A percentile compares a stretch with the other conserved stretches of the same genome.
phyloP scores from a whole-genome alignment of 2,797 vertebrate species.

The Leptatherina wallacei region DNA sequence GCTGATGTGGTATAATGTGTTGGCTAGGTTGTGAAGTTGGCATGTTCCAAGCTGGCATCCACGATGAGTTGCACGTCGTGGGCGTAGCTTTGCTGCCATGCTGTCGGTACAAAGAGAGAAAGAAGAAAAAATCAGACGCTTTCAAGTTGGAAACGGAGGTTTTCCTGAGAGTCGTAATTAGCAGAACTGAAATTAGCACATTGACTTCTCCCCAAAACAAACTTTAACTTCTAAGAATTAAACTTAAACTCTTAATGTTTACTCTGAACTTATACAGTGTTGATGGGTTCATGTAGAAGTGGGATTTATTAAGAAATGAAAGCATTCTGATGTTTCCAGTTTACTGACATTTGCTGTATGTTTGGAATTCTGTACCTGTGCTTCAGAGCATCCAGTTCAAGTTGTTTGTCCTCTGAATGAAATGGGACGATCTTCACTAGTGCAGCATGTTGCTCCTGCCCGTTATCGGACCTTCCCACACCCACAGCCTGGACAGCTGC shows the following conservation, averaged over 20 bases:
- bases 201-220: too few relatives aligned
- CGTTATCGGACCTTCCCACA: conserved; percentile 39
- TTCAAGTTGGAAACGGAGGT: background rate
- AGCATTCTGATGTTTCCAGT: background rate
- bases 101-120: conserved; percentile 36
- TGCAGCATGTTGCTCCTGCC: conserved; percentile 35
- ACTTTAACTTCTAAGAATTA: too few relatives aligned
- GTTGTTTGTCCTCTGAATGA: conserved; percentile 48
- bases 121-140: background rate
- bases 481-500: conserved; percentile 34
- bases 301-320: background rate
- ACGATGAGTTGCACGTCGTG: conserved; percentile 62
- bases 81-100: conserved; percentile 43
- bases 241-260: background rate
- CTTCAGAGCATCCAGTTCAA: conserved; percentile 47
- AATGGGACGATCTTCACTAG: conserved; percentile 62
- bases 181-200: background rate
- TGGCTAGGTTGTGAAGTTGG: conserved; percentile 86
- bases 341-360: background rate
- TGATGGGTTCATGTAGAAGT: background rate
- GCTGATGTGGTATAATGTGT: conserved; percentile 80
- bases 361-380: conserved; percentile 60
- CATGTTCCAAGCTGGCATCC: conserved; percentile 87
- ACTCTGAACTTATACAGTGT: background rate
- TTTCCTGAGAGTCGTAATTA: background rate